Base-by-base conservation (phyloP, 2,797 vertebrate species). In the Danio kyathit region DNA sequence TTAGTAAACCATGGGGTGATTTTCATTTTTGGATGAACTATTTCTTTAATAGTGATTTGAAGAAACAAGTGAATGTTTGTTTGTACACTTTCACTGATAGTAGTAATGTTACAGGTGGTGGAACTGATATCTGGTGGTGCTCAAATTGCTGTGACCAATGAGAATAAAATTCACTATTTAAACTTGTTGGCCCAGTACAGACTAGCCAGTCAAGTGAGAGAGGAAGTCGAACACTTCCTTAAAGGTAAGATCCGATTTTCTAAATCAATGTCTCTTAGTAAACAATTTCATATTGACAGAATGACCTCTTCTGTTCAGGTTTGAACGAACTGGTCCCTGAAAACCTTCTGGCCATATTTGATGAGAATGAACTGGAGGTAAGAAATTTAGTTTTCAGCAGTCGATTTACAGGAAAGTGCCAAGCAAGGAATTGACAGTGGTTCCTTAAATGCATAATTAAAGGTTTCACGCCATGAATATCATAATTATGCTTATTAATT, bases 341-440 rank as follows among this genome's bases (percentile, higher is more conserved):
- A 92, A 99, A 99, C 87, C 96, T 99, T 82, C 88, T 99, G 83
- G 97, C 97, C 91, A 99, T 99, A 94, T 99, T 99, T 93, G 97
- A 99, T 93, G 98, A 99, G 91, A 99, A 99, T 83, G 98, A 99
- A 85, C 92, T 99, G 86, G 98, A 99, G 96, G 98, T 99, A 49
- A 92, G 84, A 89, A 84, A 82, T 76, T 5, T 60, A 57, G 29
- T 21, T n/a, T 29, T 1, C 29, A 29, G 29, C 29, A 1, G 29
- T 29, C 29, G 1, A 1, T 29, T 29, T n/a, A n/a, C n/a, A n/a
- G n/a, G n/a, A n/a, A n/a, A n/a, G n/a, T n/a, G n/a, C n/a, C n/a
- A n/a, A n/a, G n/a, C n/a, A n/a, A n/a, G n/a, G n/a, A n/a, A n/a
- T n/a, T 56, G 16, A 56, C 16, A 60, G 49, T 19, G 19, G 19